Conservation (phyloP, 2,888 invertebrate genomes). For the Herminia tarsipennalis region DNA sequence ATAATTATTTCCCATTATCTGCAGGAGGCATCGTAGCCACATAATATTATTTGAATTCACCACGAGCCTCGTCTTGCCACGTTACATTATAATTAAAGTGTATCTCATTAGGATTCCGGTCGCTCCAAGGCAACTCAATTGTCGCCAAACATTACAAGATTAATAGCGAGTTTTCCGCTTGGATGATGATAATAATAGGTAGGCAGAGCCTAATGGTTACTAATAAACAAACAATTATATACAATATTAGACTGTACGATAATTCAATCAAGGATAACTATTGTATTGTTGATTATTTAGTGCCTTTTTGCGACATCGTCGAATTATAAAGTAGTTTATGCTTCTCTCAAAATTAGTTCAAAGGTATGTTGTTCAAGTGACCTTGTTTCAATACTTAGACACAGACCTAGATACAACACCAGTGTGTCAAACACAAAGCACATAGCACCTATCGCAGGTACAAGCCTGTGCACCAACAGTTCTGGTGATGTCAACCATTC, state of each 20-base stretch:
- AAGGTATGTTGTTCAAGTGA: no score
- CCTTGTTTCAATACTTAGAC: no score
- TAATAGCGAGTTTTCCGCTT: background rate
- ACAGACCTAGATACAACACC: no score
- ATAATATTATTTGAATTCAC: background rate
- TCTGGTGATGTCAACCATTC: slow-evolving; percentile 4
- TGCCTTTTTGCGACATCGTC: background rate
- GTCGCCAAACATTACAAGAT: background rate
- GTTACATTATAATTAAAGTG: slow-evolving; percentile 1
- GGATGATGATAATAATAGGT: no score
- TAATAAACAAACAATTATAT: background rate
- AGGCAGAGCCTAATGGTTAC: background rate
- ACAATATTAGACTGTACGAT: background rate
- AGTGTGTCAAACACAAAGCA: no score
- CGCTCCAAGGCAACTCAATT: slow-evolving; percentile 2
- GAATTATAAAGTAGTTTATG: no score
- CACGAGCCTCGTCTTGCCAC: background rate
- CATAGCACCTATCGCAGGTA: no score
- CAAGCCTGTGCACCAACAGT: no score
- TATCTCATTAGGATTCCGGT: slow-evolving; percentile 1
- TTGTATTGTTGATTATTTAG: background rate
- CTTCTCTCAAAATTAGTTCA: no score
- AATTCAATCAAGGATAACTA: background rate
- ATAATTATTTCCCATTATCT: background rate
- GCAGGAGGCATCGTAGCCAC: background rate